These are phyloP conservation scores for Abramis brama DNA, from an alignment of 2,113 vertebrate genomes.

Conservation along the genomic window DNA sequence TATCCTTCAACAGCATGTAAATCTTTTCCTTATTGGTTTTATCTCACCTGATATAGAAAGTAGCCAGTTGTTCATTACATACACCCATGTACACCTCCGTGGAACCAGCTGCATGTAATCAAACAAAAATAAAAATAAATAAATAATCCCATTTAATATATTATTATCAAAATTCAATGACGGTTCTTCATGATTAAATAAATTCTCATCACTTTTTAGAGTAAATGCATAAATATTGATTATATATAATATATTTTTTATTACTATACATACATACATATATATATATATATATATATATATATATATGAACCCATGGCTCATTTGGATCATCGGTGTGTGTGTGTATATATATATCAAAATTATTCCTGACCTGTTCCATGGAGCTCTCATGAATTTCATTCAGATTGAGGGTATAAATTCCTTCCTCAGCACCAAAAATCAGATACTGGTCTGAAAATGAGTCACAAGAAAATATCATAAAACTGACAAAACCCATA, in stretches of 20 bases:
- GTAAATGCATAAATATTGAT: background rate
- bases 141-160: too few relatives aligned
- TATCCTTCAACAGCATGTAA: background rate
- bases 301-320: too few relatives aligned
- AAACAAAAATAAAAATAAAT: conserved; percentile 36
- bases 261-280: too few relatives aligned
- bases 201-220: background rate
- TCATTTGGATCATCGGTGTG: too few relatives aligned
- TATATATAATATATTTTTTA: too few relatives aligned
- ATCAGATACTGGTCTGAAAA: conserved; percentile 96
- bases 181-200: background rate
- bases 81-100: conserved; percentile 95
- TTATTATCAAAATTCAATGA: background rate
- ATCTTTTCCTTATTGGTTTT: background rate
- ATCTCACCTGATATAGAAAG: conserved; percentile 95
- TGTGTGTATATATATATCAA: too few relatives aligned
- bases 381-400: conserved; percentile 98
- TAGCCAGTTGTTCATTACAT: conserved; percentile 98
- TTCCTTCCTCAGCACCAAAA: conserved; percentile 98
- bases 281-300: too few relatives aligned
- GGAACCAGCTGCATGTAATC: conserved; percentile 85
- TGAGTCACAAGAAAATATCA: background rate
- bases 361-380: conserved; percentile 85
- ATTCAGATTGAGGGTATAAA: conserved; percentile 98
- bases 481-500: background rate